Conservation (phyloP, 2,888 invertebrate genomes). For the Lagria hirta region DNA sequence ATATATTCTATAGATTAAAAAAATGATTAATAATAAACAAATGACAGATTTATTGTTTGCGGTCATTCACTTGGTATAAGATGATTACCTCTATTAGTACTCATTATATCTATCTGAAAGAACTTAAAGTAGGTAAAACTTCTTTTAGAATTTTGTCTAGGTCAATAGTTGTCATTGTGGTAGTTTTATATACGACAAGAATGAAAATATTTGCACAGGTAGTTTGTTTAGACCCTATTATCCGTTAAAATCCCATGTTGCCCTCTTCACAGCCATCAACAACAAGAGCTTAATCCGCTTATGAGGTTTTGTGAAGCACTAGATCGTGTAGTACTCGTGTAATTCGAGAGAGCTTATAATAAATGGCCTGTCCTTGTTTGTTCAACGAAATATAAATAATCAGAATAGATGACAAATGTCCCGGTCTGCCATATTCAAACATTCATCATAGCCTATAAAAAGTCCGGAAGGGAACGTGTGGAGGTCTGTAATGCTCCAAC, state of each 20-base stretch:
- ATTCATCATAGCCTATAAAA: conserved; percentile 36
- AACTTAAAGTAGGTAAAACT: too few relatives aligned
- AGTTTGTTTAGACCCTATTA: conserved; percentile 29
- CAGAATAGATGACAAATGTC: conserved; percentile 42
- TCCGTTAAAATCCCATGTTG: conserved; percentile 38
- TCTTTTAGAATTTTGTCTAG: too few relatives aligned
- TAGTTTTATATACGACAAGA: too few relatives aligned
- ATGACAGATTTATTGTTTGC: too few relatives aligned
- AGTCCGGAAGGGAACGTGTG: conserved; percentile 46
- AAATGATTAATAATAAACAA: too few relatives aligned
- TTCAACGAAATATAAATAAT: conserved; percentile 41
- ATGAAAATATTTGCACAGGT: too few relatives aligned
- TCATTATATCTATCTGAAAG: too few relatives aligned
- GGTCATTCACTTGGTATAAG: too few relatives aligned
- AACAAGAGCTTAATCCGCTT: conserved; percentile 46
- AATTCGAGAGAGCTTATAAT: conserved; percentile 36
- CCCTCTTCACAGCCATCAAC: conserved; percentile 41
- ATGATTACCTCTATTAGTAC: too few relatives aligned
- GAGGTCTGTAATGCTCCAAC: conserved; percentile 44
- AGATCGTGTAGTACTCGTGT: conserved; percentile 37
- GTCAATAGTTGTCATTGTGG: too few relatives aligned
- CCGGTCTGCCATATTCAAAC: conserved; percentile 35
- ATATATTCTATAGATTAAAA: too few relatives aligned
- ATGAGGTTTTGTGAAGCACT: conserved; percentile 31
- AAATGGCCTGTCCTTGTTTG: conserved; percentile 39